Evolutionary conservation across 2,797 vertebrate genomes (phyloP), one percentile per base, ranked within the genome.

Genomic region (Acipenser oxyrinchus): DNA sequence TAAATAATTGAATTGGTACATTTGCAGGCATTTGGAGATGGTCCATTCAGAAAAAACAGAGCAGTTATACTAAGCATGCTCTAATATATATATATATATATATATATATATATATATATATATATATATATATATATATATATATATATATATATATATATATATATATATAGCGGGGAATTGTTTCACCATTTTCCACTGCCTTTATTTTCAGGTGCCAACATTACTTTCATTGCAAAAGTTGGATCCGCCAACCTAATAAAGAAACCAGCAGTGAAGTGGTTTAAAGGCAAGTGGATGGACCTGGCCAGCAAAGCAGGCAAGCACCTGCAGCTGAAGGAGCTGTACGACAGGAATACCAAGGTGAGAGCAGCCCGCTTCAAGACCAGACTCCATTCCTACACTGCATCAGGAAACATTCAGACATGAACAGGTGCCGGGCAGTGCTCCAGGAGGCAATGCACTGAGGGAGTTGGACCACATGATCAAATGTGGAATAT

Each of bases 261-360:
- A 77, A 98, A 97, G 82, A 98, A 97, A 8, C 97, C 97, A 0
- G 79, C 86, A 0, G 78, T 94, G 66, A 95, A 92, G 82, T 99
- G 97, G 97, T 97, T 99, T 80, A 99, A 99, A 81, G 97, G 97
- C 72, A 99, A 99, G 80, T 99, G 97, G 97, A 93, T 99, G 90
- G 95, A 99, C 73, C 81, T 99, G n/a, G 91, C 90, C 76, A 96
- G 93, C 85, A 99, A 99, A 83, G 90, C 86, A 67, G 97, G 97
- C 63, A 89, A 97, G 74, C 93, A 98, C 66, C 89, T 99, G 55
- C 96, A 98, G 82, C 84, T 98, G 0, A 93, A 88, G 0, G 96
- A 97, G 68, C 79, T 48, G 0, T 96, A 92, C 0, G 95, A 99
- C 74, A 89, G 95, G 62, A 91, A 86, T 79, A 86, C 77, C 23